Percentiles rank a stretch among this genome's conserved stretches.
phyloP scores from a whole-genome alignment of 2,888 invertebrate species.

The Petrolisthes manimaculis region DNA sequence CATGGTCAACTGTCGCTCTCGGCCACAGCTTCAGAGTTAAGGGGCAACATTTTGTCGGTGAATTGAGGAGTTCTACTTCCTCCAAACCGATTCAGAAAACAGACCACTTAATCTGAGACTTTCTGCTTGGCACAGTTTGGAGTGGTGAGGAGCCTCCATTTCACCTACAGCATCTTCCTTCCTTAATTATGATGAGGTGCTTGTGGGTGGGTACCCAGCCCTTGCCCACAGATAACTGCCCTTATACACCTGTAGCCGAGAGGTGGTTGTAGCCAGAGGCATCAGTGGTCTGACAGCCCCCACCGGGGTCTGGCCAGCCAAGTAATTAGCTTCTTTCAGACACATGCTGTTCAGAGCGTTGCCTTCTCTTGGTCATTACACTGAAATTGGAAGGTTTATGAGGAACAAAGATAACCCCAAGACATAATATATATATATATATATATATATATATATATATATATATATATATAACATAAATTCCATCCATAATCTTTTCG shows the following conservation, averaged over 20 bases:
- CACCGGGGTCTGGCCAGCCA: conserved; percentile 43
- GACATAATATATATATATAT: conserved; percentile 1
- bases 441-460: conserved; percentile 5
- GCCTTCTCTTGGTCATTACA: conserved; percentile 32
- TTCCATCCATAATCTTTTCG: not conserved
- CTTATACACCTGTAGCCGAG: conserved; percentile 11
- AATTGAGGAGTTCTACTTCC: too few relatives aligned
- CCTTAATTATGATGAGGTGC: conserved; percentile 44
- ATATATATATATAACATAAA: conserved; percentile 2
- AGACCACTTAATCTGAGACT: too few relatives aligned
- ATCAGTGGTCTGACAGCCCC: conserved; percentile 21
- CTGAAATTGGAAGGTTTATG: not conserved
- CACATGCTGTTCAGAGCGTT: conserved; percentile 41
- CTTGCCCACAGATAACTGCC: conserved; percentile 2
- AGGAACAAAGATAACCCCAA: not conserved
- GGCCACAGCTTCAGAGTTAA: conserved; percentile 16
- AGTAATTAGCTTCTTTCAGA: conserved; percentile 41
- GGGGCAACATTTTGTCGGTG: too few relatives aligned
- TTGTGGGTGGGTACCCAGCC: conserved; percentile 12
- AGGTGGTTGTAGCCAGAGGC: conserved; percentile 23
- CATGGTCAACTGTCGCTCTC: conserved; percentile 37
- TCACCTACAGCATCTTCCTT: too few relatives aligned
- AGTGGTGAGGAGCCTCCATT: too few relatives aligned
- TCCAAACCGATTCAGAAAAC: too few relatives aligned
- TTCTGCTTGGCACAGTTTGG: too few relatives aligned